phyloP scores from a whole-genome alignment of 2,113 vertebrate species.

The Limnothrissa miodon region DNA sequence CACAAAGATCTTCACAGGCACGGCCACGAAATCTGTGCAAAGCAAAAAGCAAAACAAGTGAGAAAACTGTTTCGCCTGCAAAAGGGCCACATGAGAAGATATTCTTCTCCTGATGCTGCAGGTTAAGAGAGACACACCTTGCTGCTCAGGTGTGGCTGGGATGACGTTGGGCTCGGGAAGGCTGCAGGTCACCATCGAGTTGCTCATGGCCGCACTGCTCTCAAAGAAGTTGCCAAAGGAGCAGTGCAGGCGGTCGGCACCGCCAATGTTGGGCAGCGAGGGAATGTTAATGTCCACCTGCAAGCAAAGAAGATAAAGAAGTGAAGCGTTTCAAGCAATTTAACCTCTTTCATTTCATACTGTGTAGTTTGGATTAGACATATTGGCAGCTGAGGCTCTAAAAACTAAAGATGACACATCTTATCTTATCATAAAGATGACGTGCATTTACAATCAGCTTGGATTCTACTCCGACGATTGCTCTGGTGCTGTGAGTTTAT shows the following conservation, averaged over 20 bases:
- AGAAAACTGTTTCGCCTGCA: not conserved
- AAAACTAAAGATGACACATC: not conserved
- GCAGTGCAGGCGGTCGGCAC: conserved; percentile 63
- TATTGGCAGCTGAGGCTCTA: not conserved
- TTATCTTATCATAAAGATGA: too few relatives aligned
- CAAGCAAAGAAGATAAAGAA: not conserved
- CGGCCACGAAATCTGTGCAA: conserved; percentile 80
- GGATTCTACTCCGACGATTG: not conserved
- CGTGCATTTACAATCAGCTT: not conserved
- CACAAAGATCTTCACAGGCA: conserved; percentile 72
- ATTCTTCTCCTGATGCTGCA: too few relatives aligned
- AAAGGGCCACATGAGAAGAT: not conserved
- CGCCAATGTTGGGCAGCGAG: conserved; percentile 60
- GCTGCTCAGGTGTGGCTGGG: conserved; percentile 57
- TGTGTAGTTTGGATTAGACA: not conserved
- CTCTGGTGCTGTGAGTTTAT: not conserved
- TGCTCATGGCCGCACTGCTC: conserved; percentile 55
- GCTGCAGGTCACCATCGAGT: conserved; percentile 62
- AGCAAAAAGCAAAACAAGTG: not conserved
- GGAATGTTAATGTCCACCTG: conserved; percentile 68
- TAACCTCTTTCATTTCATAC: not conserved
- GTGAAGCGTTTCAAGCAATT: not conserved
- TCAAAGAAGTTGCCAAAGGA: conserved; percentile 39
- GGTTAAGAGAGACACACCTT: conserved; percentile 53
- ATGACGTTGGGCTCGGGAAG: conserved; percentile 58